Percentiles rank a stretch among this genome's conserved stretches.
phyloP scores from a whole-genome alignment of 2,888 invertebrate species.

The Hypomecis punctinalis region DNA sequence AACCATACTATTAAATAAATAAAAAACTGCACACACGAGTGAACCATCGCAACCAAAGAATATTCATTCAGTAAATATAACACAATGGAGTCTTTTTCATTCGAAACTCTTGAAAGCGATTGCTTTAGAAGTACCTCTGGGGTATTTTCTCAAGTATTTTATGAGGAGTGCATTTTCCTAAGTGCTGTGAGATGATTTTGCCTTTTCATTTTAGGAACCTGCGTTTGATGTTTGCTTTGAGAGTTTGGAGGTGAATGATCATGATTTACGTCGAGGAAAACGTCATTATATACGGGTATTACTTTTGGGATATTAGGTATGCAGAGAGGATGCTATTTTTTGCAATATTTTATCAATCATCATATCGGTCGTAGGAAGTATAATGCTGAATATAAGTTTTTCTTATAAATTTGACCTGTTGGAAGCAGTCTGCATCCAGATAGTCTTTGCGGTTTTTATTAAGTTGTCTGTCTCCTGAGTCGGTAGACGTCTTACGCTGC shows the following conservation, averaged over 20 bases:
- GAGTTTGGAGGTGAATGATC: not conserved
- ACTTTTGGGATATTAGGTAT: too few species aligned
- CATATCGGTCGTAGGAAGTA: too few species aligned
- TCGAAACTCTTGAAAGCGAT: constrained; percentile 31
- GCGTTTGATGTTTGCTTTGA: constrained; percentile 6
- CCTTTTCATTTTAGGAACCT: constrained; percentile 11
- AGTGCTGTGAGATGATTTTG: constrained; percentile 16
- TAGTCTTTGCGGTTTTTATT: too few species aligned
- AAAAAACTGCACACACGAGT: not conserved
- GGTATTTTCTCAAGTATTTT: constrained; percentile 31
- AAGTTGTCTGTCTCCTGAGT: too few species aligned
- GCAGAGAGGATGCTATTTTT: too few species aligned
- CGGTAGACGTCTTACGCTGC: too few species aligned
- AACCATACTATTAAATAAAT: not conserved
- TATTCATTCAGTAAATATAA: constrained; percentile 37
- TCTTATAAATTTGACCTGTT: too few species aligned
- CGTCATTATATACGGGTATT: too few species aligned
- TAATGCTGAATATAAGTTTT: too few species aligned
- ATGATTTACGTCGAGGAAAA: too few species aligned
- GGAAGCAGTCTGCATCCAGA: too few species aligned
- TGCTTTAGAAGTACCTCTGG: constrained; percentile 23
- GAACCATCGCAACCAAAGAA: constrained; percentile 13
- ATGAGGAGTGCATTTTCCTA: constrained; percentile 28
- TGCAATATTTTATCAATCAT: too few species aligned
- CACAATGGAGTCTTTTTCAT: constrained; percentile 36